Evolutionary conservation across 2,888 invertebrate species (phyloP), one percentile per base, ranked within the genome.

Genomic region (Pandemis corylana): DNA sequence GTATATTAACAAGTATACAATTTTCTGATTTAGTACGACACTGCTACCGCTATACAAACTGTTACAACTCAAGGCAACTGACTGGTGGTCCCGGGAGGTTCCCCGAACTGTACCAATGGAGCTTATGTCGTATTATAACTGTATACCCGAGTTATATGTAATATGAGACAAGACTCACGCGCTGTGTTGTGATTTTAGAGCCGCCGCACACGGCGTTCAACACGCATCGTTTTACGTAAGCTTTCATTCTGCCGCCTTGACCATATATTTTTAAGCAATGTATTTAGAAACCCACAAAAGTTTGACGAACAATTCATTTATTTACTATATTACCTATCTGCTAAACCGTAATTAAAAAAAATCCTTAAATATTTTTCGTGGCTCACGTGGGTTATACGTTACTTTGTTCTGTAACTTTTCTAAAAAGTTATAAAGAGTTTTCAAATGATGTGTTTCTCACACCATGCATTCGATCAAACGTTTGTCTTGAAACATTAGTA

Each of bases 21-120:
- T 20, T 28, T 9, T 56, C 20, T 56, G 15, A 9, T 20, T n/a
- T 56, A 56, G 56, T 20, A 0, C n/a, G 28, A 28, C 13, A 10
- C 41, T 62, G 86, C 85, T 82, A 82, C 86, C 75, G 12, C 82
- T 83, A 83, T 84, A 84, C 85, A 87, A 59, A 71, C 12, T 41
- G 41, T 56, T 56, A 56, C 7, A n/a, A 56, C 41, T 84, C 82
- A 84, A 85, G 85, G 87, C 80, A 82, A 79, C 76, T 20, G 64
- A 71, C 66, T 65, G 64, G 81, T 81, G 80, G 78, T 83, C 83
- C 53, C 79, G 79, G 72, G 80, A 81, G 79, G 76, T 83, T 83
- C 82, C 74, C 56, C 78, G 82, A 86, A 83, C 72, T 77, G 77
- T 78, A 79, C 77, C 53, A 75, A 71, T 71, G 70, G 20, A 63